Evolutionary conservation across 1,140 invertebrate species (phyloP), one percentile per base, ranked within the genome.

Genomic region (Artemia franciscana): DNA sequence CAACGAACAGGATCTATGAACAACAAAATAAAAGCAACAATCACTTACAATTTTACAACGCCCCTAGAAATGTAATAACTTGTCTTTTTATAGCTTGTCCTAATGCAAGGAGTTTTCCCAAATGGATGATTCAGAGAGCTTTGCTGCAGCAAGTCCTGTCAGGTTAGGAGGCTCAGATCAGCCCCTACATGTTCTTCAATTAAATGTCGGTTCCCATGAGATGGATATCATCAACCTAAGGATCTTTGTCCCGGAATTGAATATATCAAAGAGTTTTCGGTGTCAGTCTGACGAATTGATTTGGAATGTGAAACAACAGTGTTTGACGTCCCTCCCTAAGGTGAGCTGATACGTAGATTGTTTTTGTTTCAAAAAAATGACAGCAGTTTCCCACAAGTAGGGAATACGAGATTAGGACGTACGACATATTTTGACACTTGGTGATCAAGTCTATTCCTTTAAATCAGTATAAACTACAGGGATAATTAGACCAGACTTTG

Each of bases 271-370:
- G 81, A 95, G 91, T 79, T 82, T 97, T 67, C 91, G 94, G 77
- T 96, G 97, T 78, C 86, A 88, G 62, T 80, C 86, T 68, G 91
- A 96, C 73, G 91, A 95, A 74, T 82, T 94, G 66, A 87, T 97
- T 65, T 97, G 91, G 92, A 88, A 93, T 74, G 90, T 96, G 63
- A 98, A 98, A 75, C 90, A 95, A 75, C 88, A 93, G 75, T 88
- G 93, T 70, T 80, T 97, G 65, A 86, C 90, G 64, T 85, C 90
- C 64, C 79, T 97, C 72, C 89, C 91, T 66, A 94, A 96, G 85
- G 92, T 95, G 77, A 73, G 63, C 59, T n/a, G 57, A 18, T 57
- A 24, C 24, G 15, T 23, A n/a, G n/a, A n/a, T 61, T 63, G 9
- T 30, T 51, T 59, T 4, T 21, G 12, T 39, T 4, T 58, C n/a